Conservation (phyloP, 1,140 invertebrate genomes). For the Nymphalis io region DNA sequence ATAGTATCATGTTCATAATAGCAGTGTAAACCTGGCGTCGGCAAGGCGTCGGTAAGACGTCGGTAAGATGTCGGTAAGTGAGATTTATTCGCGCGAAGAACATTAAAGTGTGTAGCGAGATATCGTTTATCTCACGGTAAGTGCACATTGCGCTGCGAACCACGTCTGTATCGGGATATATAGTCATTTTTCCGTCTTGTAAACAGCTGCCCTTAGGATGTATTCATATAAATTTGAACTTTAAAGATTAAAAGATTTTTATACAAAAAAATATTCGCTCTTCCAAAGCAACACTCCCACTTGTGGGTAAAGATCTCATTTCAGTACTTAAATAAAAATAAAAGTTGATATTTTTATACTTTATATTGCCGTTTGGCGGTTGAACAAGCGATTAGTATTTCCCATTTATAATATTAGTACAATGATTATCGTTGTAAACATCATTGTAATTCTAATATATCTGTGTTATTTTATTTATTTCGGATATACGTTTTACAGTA, state of each 20-base stretch:
- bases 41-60: slow-evolving; percentile 5
- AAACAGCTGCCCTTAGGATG: slow-evolving; percentile 6
- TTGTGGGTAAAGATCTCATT: no score
- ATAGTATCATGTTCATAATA: slow-evolving; percentile 8
- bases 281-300: no score
- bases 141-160: slow-evolving; percentile 19
- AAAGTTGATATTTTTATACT: no score
- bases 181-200: slow-evolving; percentile 20
- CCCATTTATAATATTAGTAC: no score
- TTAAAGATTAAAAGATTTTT: not conserved
- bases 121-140: slow-evolving; percentile 21
- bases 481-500: not conserved
- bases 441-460: no score
- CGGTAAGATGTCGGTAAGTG: slow-evolving; percentile 14
- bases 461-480: not conserved
- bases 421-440: no score
- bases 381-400: no score
- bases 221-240: not conserved
- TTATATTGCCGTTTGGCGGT: no score
- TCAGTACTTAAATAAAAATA: no score
- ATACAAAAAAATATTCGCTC: no score
- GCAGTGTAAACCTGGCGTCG: not conserved
- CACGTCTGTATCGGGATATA: slow-evolving; percentile 22
- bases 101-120: slow-evolving; percentile 25
- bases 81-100: slow-evolving; percentile 15